Percentiles rank a stretch among this genome's conserved stretches.
Evolutionary conservation across 2,113 vertebrate genomes (phyloP).

Genomic region (Cygnus buccinator): DNA sequence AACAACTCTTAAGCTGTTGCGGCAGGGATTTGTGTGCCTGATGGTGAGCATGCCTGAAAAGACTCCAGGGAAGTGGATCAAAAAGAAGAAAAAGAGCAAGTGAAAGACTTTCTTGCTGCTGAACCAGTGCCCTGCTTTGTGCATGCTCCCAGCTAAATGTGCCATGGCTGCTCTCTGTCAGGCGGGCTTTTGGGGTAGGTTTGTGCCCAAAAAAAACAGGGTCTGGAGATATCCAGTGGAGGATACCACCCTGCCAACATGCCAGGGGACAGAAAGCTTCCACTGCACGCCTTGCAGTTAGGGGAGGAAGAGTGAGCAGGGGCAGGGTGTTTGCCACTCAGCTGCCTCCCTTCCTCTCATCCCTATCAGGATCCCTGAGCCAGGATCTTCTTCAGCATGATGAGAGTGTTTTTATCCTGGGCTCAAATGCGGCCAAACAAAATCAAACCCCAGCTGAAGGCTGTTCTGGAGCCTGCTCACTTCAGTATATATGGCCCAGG

Average conservation of each 20-base stretch:
- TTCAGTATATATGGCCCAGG: neutral
- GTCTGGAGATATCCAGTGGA: neutral
- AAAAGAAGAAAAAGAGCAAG: neutral
- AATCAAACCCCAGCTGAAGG: neutral
- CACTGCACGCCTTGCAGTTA: neutral
- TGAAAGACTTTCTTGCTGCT: neutral
- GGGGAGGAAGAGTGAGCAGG: neutral
- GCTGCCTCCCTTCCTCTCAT: neutral
- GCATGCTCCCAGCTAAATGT: fast-evolving
- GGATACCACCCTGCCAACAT: neutral
- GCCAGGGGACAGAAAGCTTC: neutral
- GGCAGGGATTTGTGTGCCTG: neutral
- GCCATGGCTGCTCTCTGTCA: fast-evolving
- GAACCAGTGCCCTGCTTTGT: neutral
- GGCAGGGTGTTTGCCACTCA: neutral
- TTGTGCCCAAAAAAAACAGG: neutral
- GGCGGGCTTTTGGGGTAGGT: neutral
- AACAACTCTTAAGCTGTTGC: neutral
- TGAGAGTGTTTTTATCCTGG: fast-evolving
- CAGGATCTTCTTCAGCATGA: neutral
- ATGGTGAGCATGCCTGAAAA: neutral
- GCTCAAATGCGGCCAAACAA: neutral
- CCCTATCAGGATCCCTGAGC: neutral
- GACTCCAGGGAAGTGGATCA: neutral
- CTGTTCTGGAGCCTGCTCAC: neutral